phyloP scores from a whole-genome alignment of 2,888 invertebrate genomes.

The Graphium colonna region DNA sequence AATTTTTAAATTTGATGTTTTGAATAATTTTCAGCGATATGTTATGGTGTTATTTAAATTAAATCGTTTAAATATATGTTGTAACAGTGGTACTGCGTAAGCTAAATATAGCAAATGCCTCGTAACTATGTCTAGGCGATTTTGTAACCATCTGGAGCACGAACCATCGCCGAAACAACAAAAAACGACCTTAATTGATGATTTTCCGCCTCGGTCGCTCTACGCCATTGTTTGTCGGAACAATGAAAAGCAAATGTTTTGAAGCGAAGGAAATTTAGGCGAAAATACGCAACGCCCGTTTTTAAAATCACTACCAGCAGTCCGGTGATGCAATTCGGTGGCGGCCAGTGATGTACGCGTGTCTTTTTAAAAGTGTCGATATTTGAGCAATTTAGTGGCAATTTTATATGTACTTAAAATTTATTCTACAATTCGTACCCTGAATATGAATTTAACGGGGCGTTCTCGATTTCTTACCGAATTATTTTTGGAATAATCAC shows the following conservation, averaged over 20 bases:
- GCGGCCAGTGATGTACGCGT: constrained; percentile 33
- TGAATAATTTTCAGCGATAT: background rate
- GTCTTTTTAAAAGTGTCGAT: too few relatives aligned
- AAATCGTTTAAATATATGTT: too few relatives aligned
- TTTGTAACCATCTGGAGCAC: constrained; percentile 15
- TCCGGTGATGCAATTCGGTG: constrained; percentile 51
- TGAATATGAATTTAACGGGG: too few relatives aligned
- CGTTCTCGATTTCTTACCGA: too few relatives aligned
- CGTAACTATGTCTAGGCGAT: background rate
- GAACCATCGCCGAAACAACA: constrained; percentile 15
- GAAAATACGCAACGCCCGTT: constrained; percentile 54
- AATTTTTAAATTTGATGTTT: background rate
- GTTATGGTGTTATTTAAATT: too few relatives aligned
- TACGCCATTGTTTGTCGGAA: constrained; percentile 52
- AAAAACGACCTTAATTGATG: constrained; percentile 32
- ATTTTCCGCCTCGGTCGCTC: constrained; percentile 50
- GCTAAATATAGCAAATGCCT: background rate
- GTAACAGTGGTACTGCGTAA: background rate
- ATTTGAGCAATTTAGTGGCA: too few relatives aligned
- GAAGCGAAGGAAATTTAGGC: constrained; percentile 63
- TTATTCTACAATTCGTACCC: too few relatives aligned
- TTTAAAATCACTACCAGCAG: constrained; percentile 51
- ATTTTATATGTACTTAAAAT: too few relatives aligned
- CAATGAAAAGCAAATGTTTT: constrained; percentile 52
- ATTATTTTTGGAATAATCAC: too few relatives aligned